Evolutionary conservation across 2,797 vertebrate species (phyloP).

Genomic region (Leptoclinus maculatus): DNA sequence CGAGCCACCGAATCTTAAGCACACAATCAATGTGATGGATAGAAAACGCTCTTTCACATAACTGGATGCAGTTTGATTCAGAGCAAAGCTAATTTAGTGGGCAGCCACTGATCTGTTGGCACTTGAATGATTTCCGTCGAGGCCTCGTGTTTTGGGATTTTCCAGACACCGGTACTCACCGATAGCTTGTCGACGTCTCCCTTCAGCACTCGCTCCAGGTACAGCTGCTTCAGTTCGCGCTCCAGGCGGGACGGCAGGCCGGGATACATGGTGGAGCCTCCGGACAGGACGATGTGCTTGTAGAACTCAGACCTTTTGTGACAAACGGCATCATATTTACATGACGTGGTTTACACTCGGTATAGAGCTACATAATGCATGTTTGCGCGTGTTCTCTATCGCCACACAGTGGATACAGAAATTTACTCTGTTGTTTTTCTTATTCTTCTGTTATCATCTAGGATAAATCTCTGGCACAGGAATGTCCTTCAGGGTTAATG

Average conservation of each 20-base stretch:
- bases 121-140: neutral
- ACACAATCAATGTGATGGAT: neutral
- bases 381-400: no score
- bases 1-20: no score
- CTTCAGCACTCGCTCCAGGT: conserved; percentile 93
- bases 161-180: conserved; percentile 73
- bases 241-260: conserved; percentile 93
- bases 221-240: conserved; percentile 93
- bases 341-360: no score
- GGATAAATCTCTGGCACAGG: no score
- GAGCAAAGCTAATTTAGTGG: neutral
- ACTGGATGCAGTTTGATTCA: neutral
- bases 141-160: neutral
- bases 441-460: no score
- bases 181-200: conserved; percentile 94
- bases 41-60: neutral
- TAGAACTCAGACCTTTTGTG: conserved; percentile 89
- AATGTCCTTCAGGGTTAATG: no score
- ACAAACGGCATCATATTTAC: no score
- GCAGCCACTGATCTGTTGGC: neutral
- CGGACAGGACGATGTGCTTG: conserved; percentile 95
- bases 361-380: no score
- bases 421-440: no score
- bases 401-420: no score
- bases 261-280: conserved; percentile 95